Conservation (phyloP, 1,140 invertebrate genomes). For the Leptinotarsa texana region DNA sequence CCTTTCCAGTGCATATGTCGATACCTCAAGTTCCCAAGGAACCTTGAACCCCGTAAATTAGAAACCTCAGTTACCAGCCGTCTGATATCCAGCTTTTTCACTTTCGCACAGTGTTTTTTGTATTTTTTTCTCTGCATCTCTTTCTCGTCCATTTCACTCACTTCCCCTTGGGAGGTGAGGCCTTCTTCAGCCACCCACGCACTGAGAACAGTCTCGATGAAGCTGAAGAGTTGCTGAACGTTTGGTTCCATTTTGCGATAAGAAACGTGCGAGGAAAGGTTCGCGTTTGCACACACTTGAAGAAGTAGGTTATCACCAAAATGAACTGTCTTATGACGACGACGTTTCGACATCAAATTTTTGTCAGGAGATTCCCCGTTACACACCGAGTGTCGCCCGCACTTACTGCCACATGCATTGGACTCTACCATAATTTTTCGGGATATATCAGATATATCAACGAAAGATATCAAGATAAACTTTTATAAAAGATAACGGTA, state of each 20-base stretch:
- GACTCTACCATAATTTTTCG: conserved; percentile 50
- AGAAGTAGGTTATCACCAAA: conserved; percentile 72
- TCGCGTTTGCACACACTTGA: conserved; percentile 68
- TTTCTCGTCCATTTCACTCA: conserved; percentile 66
- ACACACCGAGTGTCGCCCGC: conserved; percentile 43
- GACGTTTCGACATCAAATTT: conserved; percentile 57
- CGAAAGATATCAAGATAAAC: conserved; percentile 4
- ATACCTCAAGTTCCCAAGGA: conserved; percentile 67
- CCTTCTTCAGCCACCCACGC: conserved; percentile 72
- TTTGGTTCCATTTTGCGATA: conserved; percentile 65
- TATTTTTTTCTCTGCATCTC: conserved; percentile 65
- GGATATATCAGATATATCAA: neutral
- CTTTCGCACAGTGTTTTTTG: conserved; percentile 68
- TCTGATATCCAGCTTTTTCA: conserved; percentile 66
- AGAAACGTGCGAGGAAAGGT: conserved; percentile 48
- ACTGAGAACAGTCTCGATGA: conserved; percentile 71
- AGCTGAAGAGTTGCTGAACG: conserved; percentile 76
- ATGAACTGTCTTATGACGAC: conserved; percentile 74
- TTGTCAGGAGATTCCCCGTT: conserved; percentile 45
- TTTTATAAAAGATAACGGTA: conserved; percentile 24
- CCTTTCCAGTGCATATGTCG: conserved; percentile 75
- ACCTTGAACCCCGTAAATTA: conserved; percentile 64
- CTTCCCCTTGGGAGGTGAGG: conserved; percentile 67
- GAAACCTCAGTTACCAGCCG: conserved; percentile 69
- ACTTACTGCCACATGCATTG: conserved; percentile 48